Conservation (phyloP, 2,888 invertebrate species). For the Lacanobia oleracea region DNA sequence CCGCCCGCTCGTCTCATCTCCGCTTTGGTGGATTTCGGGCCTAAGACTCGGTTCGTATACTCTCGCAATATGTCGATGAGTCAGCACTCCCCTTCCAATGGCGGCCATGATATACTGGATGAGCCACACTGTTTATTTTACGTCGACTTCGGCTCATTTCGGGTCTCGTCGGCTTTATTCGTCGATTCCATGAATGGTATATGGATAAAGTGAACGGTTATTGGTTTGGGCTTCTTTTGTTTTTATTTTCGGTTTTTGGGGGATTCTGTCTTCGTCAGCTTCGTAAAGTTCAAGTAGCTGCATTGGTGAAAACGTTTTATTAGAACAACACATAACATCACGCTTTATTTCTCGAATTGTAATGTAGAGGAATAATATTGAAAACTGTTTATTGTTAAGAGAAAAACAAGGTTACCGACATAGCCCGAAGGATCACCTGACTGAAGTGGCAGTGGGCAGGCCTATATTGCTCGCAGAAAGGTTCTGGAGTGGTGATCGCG, state of each 20-base stretch:
- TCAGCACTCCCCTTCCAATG: conserved; percentile 36
- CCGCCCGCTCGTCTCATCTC: no score
- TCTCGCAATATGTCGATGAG: conserved; percentile 33
- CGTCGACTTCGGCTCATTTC: conserved; percentile 22
- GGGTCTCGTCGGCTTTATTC: conserved; percentile 45
- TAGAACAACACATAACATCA: no score
- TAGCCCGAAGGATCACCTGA: no score
- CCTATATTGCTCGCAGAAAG: no score
- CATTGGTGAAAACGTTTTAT: neutral
- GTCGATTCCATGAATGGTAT: conserved; percentile 7
- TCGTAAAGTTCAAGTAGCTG: neutral
- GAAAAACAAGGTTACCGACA: no score
- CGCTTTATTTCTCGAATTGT: no score
- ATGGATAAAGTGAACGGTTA: conserved; percentile 23
- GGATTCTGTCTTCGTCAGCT: neutral
- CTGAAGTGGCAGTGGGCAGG: no score
- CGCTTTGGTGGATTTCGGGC: no score
- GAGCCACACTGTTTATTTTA: conserved; percentile 53
- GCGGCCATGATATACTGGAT: conserved; percentile 31
- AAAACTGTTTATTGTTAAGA: no score
- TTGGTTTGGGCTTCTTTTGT: neutral
- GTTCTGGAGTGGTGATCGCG: no score
- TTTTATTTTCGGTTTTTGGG: conserved; percentile 28
- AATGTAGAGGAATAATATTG: no score
- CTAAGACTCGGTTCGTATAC: neutral